Base-by-base conservation (phyloP, 2,113 vertebrate species). In the Pachyramphus minor region DNA sequence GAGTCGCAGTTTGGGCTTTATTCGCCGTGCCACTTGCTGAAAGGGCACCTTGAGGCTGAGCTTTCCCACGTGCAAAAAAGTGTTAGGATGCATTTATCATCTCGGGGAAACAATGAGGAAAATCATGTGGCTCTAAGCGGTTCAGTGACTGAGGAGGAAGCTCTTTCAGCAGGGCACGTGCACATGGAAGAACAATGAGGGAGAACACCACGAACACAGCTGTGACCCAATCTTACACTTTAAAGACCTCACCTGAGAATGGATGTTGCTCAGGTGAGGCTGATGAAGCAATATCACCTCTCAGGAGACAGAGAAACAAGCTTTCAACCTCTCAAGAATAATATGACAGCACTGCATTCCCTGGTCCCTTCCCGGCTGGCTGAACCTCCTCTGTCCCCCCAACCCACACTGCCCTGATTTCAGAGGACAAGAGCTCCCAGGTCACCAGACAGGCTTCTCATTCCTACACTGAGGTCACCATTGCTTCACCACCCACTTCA, bases 151-250 rank as follows among this genome's bases (percentile, higher is more conserved):
- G 3, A 81, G 47, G 33, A 37, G 33, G 14, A 33, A 55, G 83
- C 41, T 76, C 18, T 72, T 79, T 22, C 21, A 9, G 28, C n/a
- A 49, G 37, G 50, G 53, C 41, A 76, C 2, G 2, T 4, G 19
- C 58, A 42, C 37, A 5, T 0, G 3, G 47, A 22, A 86, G 39
- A 59, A 90, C 75, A 73, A 66, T 13, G 69, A 79, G 35, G 20
- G 30, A 22, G 37, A 89, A 19, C 7, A 23, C 5, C 39, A 27
- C 31, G 14, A 44, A 58, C 14, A 8, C 2, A 31, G 18, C 22
- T 2, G 0, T 2, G 18, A 69, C 17, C 12, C 3, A 5, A n/a
- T 23, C 42, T 11, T 2, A 4, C 5, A 5, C 20, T 22, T 64
- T 1, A 12, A 50, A 81, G 84, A 24, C 14, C 18, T 49, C n/a